Base-by-base conservation (phyloP, 92 coral and sea anemone genomes). In the Pocillopora meandrina region DNA sequence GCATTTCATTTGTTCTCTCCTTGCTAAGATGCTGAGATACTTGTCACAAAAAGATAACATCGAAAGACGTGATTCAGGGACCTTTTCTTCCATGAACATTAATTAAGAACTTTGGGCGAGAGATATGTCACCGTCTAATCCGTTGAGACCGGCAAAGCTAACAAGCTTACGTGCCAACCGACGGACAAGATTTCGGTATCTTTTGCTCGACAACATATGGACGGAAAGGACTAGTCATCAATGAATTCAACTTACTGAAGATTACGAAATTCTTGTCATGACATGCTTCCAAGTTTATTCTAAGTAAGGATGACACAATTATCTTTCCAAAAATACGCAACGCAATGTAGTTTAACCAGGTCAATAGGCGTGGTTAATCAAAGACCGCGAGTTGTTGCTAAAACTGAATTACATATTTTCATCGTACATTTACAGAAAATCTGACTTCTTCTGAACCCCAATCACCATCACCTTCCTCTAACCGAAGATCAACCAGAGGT, bases 141-240 rank as follows among this genome's bases (percentile, higher is more conserved):
- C 70, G 77, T 15, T 60, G 55, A 79, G 74, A 65, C 65, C 68
- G 85, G 49, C 77, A 60, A 71, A 52, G 74, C 61, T 70, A 70
- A 19, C 60, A 61, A 81, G 77, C 77, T 71, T 70, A 36, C 42
- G 85, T 71, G 77, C 77, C 58, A 58, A 71, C 85, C 76, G 85
- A 68, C 71, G 31, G 62, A 5, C 9, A 34, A 34, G 77, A 59
- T 60, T 81, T 71, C 70, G 77, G 21, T 68, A 70, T 70, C 74
- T 65, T 65, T 65, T 65, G 55, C 47, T 36, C 56, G 74, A 70
- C 74, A 70, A 9, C 73, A 69, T 69, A 13, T 69, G n/a, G 17
- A 47, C 76, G 77, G 77, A 81, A 57, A 72, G 58, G 9, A 8
- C 56, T 33, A 21, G 3, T 36, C 4, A n/a, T 18, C n/a, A 18